Evolutionary conservation across 2,113 vertebrate genomes (phyloP), one percentile per base, ranked within the genome.

Genomic region (Eclectus roratus): DNA sequence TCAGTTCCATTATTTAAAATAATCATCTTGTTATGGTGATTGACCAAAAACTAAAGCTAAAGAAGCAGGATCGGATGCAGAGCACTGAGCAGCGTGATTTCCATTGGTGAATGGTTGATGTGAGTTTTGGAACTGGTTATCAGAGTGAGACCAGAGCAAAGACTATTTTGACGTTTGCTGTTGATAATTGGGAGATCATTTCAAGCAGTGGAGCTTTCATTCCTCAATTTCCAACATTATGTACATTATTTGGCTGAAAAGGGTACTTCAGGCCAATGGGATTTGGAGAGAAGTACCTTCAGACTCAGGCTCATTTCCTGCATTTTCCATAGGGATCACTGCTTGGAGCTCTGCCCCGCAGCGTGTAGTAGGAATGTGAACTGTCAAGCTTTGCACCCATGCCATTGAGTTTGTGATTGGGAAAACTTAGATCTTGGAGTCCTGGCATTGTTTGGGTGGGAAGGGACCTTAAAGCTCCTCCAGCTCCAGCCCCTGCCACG

Each of bases 401-500:
- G 0, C 3, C 3, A 1, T 3, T 24, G n/a, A 24, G 24, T 50
- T 47, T 71, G 29, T 50, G 41, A 18, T 0, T 20, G 76, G 58
- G 33, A 83, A 64, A 65, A 13, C 13, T 33, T 13, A 25, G 33
- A 13, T 47, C 28, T 16, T 23, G 33, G 56, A 24, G 33, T 58
- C 33, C 9, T n/a, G 21, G 20, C 8, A 7, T 15, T 15, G 33
- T 35, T 58, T n/a, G 56, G 33, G 56, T 10, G 13, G 13, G 14
- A 15, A 58, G 56, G 55, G 20, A 24, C 2, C 13, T 58, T n/a
- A 58, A 24, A 58, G 4, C 33, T 23, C 33, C 1, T n/a, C 33
- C 56, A n/a, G 20, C 3, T 23, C 56, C 20, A 58, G 15, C 33
- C 19, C 55, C 9, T 56, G 31, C 29, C 29, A 55, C 1, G 3